A percentile compares a stretch with the other conserved stretches of the same genome.
Conservation (phyloP, 2,888 invertebrate genomes). For the Andricus curvator region DNA sequence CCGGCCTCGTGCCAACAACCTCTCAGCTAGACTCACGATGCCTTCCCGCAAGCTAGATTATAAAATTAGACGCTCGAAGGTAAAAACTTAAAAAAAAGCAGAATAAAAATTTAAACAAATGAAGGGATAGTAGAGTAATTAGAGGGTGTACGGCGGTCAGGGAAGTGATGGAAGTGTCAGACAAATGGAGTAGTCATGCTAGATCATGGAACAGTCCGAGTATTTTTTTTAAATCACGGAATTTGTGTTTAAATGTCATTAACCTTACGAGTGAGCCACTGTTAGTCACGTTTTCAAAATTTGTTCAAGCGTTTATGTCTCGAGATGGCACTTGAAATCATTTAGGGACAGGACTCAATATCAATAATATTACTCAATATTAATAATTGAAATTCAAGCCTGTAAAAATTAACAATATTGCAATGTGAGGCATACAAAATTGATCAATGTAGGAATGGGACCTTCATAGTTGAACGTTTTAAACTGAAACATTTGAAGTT, state of each 20-base stretch:
- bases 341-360: neutral
- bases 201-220: slow-evolving; percentile 3
- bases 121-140: slow-evolving; percentile 42
- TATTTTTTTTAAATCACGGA: neutral
- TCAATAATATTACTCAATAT: neutral
- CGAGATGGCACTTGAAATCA: neutral
- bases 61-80: slow-evolving; percentile 71
- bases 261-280: neutral
- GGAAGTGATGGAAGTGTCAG: slow-evolving; percentile 41
- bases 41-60: slow-evolving; percentile 69
- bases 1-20: slow-evolving; percentile 68
- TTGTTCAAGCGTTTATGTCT: neutral
- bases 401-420: neutral
- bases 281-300: neutral
- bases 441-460: neutral
- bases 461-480: neutral
- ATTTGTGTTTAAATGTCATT: neutral
- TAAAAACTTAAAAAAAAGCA: slow-evolving; percentile 58
- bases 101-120: slow-evolving; percentile 38
- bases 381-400: neutral
- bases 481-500: neutral
- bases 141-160: slow-evolving; percentile 41
- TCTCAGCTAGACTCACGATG: slow-evolving; percentile 67
- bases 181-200: slow-evolving; percentile 42
- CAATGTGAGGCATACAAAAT: neutral